A percentile compares a stretch with the other conserved stretches of the same genome.
Evolutionary conservation across 2,113 vertebrate species (phyloP).

Genomic region (Lycocorax pyrrhopterus): DNA sequence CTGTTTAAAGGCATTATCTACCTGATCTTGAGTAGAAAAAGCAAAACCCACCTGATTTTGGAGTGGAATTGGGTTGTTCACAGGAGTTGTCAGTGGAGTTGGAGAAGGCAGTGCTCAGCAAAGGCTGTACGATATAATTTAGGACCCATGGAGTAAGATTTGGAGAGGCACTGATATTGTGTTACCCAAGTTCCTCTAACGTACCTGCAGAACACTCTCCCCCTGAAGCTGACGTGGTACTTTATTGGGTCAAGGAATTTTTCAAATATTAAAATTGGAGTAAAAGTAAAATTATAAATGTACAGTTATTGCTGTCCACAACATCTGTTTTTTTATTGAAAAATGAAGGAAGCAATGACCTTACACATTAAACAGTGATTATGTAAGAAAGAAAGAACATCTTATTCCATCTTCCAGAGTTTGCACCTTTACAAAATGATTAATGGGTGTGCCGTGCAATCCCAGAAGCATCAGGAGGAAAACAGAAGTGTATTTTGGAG

Average conservation of each 20-base stretch:
- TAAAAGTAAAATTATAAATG: background rate
- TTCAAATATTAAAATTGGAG: background rate
- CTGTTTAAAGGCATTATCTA: background rate
- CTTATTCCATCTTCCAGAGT: background rate
- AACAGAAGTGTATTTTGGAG: background rate
- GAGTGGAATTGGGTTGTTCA: background rate
- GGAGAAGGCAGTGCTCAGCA: background rate
- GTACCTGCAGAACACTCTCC: background rate
- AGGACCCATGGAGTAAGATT: background rate
- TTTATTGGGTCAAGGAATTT: background rate
- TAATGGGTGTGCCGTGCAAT: background rate
- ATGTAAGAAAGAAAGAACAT: background rate
- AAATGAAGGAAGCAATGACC: background rate
- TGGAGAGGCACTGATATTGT: background rate
- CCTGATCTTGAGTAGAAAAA: background rate
- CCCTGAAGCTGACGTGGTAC: fast-evolving
- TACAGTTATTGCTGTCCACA: background rate
- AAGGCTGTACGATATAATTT: background rate
- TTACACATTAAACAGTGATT: background rate
- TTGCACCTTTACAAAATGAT: background rate
- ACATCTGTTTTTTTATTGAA: background rate
- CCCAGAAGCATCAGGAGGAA: background rate
- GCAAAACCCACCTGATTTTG: background rate
- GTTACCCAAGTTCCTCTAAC: background rate
- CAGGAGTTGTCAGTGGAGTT: background rate